Evolutionary conservation across 2,113 vertebrate genomes (phyloP), one percentile per base, ranked within the genome.

Genomic region (Piprites chloris): DNA sequence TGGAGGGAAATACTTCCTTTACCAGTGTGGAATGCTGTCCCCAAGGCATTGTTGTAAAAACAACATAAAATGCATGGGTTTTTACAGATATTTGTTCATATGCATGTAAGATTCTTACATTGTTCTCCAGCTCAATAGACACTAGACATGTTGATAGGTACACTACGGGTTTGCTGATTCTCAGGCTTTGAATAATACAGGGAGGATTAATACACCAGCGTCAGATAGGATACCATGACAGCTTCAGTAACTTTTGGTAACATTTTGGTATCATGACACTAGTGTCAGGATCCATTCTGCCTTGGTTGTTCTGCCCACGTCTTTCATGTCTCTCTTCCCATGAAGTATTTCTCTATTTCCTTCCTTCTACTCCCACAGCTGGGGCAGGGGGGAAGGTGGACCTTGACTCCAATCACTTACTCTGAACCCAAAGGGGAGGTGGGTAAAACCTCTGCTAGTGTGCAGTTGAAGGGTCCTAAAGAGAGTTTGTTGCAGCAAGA

Each of bases 1-100:
- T 58, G 62, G 52, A 89, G 62, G 62, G 50, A 95, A 95, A 91
- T 44, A 79, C 49, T 91, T 95, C 58, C 62, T 87, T 81, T 79
- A 75, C 27, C 47, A 81, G 66, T 52, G 82, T 14, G 44, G 87
- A 94, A 93, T 90, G 74, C 14, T 72, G 78, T 72, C 41, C 71
- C 37, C 41, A 85, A 93, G 92, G 78, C 74, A 90, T 4, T 72
- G 33, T 12, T 55, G 16, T 37, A 78, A 49, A 15, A 75, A 79
- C 85, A 79, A 50, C 3, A 3, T 28, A 76, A 79, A 83, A 61
- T 32, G 30, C 5, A 2, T 65, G 12, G 53, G 56, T 56, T 61
- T 50, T 75, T 68, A 41, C 3, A 89, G 52, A 20, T 69, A 47
- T n/a, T 76, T 56, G 8, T 74, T 84, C 20, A 16, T 21, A 56